Conservation (phyloP, 1,140 invertebrate genomes). For the Bombus waltoni region DNA sequence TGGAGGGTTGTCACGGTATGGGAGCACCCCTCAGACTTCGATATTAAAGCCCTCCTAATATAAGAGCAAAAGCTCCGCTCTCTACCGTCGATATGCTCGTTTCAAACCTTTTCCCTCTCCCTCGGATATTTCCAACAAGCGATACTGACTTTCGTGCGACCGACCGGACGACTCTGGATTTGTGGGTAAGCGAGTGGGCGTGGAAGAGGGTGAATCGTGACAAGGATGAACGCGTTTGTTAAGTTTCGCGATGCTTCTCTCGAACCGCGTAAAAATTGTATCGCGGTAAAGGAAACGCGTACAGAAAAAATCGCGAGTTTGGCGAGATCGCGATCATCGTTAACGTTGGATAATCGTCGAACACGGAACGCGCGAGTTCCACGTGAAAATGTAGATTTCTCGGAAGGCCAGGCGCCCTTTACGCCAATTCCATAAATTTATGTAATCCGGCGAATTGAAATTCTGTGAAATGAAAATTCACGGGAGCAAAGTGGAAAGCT, state of each 20-base stretch:
- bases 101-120: slow-evolving; percentile 53
- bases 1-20: slow-evolving; percentile 79
- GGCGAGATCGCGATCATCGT: too few species aligned
- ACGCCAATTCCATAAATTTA: fast-evolving
- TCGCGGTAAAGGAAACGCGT: neutral
- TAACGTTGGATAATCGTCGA: too few species aligned
- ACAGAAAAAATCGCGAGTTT: too few species aligned
- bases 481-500: too few species aligned
- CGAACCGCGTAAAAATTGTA: neutral
- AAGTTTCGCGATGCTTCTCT: neutral
- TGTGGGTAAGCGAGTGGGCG: slow-evolving; percentile 45
- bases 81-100: slow-evolving; percentile 71
- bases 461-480: too few species aligned
- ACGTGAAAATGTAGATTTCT: too few species aligned
- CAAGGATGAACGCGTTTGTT: slow-evolving; percentile 26
- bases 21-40: slow-evolving; percentile 78
- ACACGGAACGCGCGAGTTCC: too few species aligned
- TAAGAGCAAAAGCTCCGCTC: slow-evolving; percentile 77
- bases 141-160: slow-evolving; percentile 60
- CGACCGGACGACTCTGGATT: slow-evolving; percentile 40
- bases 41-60: slow-evolving; percentile 81
- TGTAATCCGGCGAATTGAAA: too few species aligned
- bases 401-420: too few species aligned
- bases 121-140: slow-evolving; percentile 32
- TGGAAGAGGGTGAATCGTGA: slow-evolving; percentile 25